These are phyloP conservation scores for Trachops cirrhosus DNA, from an alignment of 2,797 vertebrate genomes.

Conservation along the genomic window DNA sequence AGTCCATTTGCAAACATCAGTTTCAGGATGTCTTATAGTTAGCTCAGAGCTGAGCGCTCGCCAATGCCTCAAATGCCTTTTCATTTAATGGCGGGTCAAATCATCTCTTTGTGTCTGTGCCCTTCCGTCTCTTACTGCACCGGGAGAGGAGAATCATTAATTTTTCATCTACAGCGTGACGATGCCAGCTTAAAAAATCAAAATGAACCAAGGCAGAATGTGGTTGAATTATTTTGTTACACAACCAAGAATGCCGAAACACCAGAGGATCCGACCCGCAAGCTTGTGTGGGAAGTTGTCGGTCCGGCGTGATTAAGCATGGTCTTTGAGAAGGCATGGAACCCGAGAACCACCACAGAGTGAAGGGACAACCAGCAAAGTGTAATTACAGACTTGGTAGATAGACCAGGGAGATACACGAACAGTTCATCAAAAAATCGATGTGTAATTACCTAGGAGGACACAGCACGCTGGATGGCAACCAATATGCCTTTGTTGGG, in stretches of 20 bases:
- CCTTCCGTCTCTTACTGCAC: background rate
- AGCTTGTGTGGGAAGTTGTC: background rate
- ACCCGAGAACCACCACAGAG: background rate
- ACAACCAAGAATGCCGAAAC: background rate
- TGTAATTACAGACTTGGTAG: background rate
- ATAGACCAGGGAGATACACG: background rate
- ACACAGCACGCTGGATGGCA: conserved; percentile 6
- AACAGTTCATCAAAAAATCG: conserved; percentile 10
- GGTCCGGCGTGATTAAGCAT: background rate
- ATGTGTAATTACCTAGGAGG: conserved; percentile 39
- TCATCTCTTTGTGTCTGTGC: background rate
- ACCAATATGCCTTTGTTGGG: background rate
- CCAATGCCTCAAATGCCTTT: background rate
- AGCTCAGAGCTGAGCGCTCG: background rate
- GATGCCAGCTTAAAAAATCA: conserved; percentile 1
- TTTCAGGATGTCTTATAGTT: background rate
- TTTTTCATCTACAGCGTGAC: conserved; percentile 6
- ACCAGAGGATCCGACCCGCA: background rate
- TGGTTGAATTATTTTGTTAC: background rate
- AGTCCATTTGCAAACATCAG: background rate
- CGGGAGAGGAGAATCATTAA: background rate
- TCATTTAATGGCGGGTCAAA: background rate
- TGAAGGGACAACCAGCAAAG: background rate
- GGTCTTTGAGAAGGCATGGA: background rate
- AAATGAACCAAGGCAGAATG: background rate